Base-by-base conservation (phyloP, 2,797 vertebrate species). In the Coranthus polyacanthus region DNA sequence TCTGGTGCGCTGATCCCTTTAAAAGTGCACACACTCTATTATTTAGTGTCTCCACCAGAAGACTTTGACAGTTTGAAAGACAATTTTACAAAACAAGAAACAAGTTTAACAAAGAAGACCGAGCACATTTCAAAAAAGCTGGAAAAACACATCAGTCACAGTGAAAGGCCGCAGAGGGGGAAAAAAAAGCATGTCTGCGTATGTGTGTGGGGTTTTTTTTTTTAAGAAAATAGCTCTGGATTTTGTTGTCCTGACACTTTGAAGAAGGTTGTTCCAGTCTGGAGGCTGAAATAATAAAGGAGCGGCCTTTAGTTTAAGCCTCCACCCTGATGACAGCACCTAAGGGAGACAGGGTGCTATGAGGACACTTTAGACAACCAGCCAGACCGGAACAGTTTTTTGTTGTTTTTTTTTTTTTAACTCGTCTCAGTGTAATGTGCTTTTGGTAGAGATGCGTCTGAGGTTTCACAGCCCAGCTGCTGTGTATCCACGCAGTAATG, bases 131-230 rank as follows among this genome's bases (percentile, higher is more conserved):
- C 61, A 64, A 3, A 55, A 63, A 56, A 39, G 34, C 52, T 46
- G 5, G 37, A 66, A 49, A 52, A 74, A 62, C 63, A 46, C 69
- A 79, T 83, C 56, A 53, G 49, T 78, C 53, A 64, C 16, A 42
- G 24, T 1, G 15, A 67, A 50, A 42, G 38, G 52, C 21, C 3
- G 8, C 0, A 42, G 51, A 62, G 20, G 7, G 16, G 24, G 16
- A 24, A 29, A 3, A 5, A 34, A 51, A 32, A 32, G 11, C 24
- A 11, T 20, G 24, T 42, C 24, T 29, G 2, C 2, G 45, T 17
- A 15, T 12, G 17, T 21, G 20, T 6, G 12, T 32, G 32, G 15
- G 10, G 11, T 50, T 47, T 21, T 21, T 60, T 22, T 24, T 47
- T 36, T 43, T 24, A 6, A 47, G 43, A 18, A 12, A 58, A 46